Conservation (phyloP, 2,888 invertebrate species). For the Trissolcus japonicus region DNA sequence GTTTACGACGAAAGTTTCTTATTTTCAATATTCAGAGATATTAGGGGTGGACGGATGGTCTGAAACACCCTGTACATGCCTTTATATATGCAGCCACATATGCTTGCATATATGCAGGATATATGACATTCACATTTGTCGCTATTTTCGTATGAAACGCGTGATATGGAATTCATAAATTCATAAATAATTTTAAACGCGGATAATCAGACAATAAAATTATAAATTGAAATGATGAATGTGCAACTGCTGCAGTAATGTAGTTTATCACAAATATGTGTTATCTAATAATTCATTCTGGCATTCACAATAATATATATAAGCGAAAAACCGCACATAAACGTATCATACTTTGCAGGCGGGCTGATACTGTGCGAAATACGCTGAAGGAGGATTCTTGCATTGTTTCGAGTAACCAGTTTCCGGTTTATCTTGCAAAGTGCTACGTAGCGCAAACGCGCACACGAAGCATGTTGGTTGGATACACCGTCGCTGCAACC, state of each 20-base stretch:
- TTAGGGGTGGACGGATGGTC: too few species aligned
- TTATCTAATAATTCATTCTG: slow-evolving; percentile 41
- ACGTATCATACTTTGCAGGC: slow-evolving; percentile 51
- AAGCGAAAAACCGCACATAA: slow-evolving; percentile 53
- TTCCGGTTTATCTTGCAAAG: slow-evolving; percentile 58
- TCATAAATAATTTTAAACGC: background rate
- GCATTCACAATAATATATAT: slow-evolving; percentile 33
- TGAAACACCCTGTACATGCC: too few species aligned
- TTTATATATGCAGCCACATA: too few species aligned
- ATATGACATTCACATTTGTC: background rate
- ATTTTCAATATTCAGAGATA: too few species aligned
- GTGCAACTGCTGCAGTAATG: slow-evolving; percentile 29
- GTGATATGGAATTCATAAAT: background rate
- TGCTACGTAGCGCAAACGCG: slow-evolving; percentile 55
- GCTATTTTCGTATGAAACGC: background rate
- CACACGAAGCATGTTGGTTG: slow-evolving; percentile 50
- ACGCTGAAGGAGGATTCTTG: slow-evolving; percentile 56
- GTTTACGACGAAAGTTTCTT: too few species aligned
- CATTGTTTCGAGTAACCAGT: slow-evolving; percentile 58
- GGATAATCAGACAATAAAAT: slow-evolving; percentile 43
- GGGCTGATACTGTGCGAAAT: slow-evolving; percentile 47
- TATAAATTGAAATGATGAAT: slow-evolving; percentile 38
- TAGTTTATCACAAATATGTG: slow-evolving; percentile 44
- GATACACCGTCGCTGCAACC: slow-evolving; percentile 42
- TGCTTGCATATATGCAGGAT: too few species aligned